Conservation (phyloP, 2,888 invertebrate genomes). For the Drosophila testacea region DNA sequence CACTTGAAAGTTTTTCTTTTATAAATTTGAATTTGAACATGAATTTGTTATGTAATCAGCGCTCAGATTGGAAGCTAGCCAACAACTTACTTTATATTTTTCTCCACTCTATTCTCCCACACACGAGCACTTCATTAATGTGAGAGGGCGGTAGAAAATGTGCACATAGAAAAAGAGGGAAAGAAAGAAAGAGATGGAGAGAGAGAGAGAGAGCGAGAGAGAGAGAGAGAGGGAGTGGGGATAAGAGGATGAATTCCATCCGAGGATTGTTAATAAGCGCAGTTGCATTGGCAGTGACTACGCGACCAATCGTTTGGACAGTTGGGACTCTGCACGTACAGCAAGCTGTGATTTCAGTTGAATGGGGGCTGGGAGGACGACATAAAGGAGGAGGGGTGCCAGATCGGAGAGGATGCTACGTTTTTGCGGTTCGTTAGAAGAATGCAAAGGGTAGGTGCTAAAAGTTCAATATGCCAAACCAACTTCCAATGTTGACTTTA, state of each 20-base stretch:
- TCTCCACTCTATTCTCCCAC: slow-evolving; percentile 4
- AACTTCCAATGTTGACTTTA: slow-evolving; percentile 65
- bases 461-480: slow-evolving; percentile 71
- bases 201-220: too few species aligned
- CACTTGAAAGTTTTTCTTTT: slow-evolving; percentile 7
- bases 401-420: slow-evolving; percentile 17
- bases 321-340: slow-evolving; percentile 60
- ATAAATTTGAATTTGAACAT: slow-evolving; percentile 77
- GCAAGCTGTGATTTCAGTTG: slow-evolving; percentile 63
- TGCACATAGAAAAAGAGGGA: slow-evolving; percentile 11
- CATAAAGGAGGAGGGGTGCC: background rate
- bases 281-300: slow-evolving; percentile 44
- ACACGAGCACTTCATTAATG: slow-evolving; percentile 77
- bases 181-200: background rate
- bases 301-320: slow-evolving; percentile 35
- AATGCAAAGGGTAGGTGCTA: slow-evolving; percentile 52
- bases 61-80: slow-evolving; percentile 39
- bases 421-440: slow-evolving; percentile 72
- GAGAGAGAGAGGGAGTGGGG: background rate
- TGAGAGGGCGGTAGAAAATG: slow-evolving; percentile 52
- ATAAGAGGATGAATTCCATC: slow-evolving; percentile 47
- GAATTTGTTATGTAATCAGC: slow-evolving; percentile 80
- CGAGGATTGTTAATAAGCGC: slow-evolving; percentile 76
- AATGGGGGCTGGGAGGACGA: background rate
- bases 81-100: slow-evolving; percentile 29